A percentile compares a stretch with the other conserved stretches of the same genome.
phyloP scores from a whole-genome alignment of 2,888 invertebrate species.

The Stomorhina lunata region DNA sequence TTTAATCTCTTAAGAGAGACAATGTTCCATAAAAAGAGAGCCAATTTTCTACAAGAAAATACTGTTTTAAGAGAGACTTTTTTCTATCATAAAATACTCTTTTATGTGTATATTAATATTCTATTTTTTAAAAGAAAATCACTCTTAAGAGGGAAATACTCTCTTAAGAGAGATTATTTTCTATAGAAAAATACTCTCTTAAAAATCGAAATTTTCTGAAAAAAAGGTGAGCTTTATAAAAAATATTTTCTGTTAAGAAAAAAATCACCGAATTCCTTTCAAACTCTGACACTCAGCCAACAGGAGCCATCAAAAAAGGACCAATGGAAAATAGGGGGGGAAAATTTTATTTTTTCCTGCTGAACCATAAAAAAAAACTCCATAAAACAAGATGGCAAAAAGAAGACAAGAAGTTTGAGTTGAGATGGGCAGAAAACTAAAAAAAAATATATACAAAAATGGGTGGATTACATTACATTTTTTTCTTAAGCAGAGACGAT shows the following conservation, averaged over 20 bases:
- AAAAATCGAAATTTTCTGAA: too few relatives aligned
- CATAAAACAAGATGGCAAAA: constrained; percentile 49
- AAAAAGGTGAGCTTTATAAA: not conserved
- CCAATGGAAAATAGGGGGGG: constrained; percentile 33
- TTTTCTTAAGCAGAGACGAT: constrained; percentile 4
- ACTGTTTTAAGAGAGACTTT: too few relatives aligned
- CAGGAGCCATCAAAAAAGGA: constrained; percentile 33
- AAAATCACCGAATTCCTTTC: not conserved
- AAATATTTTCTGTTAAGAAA: not conserved
- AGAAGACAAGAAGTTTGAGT: constrained; percentile 53
- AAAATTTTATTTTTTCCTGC: not conserved
- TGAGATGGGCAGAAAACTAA: constrained; percentile 5
- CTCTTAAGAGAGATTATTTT: too few relatives aligned
- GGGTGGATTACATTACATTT: constrained; percentile 58
- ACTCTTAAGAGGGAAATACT: too few relatives aligned
- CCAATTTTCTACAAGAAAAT: too few relatives aligned
- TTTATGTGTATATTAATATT: too few relatives aligned
- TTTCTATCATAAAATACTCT: too few relatives aligned
- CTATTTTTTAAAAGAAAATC: too few relatives aligned
- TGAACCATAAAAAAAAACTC: not conserved
- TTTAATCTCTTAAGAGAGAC: too few relatives aligned
- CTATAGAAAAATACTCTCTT: too few relatives aligned
- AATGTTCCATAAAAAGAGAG: too few relatives aligned
- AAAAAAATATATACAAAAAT: constrained; percentile 53
- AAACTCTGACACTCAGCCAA: not conserved